phyloP scores from a whole-genome alignment of 2,797 vertebrate genomes.

The Xenentodon cancila region DNA sequence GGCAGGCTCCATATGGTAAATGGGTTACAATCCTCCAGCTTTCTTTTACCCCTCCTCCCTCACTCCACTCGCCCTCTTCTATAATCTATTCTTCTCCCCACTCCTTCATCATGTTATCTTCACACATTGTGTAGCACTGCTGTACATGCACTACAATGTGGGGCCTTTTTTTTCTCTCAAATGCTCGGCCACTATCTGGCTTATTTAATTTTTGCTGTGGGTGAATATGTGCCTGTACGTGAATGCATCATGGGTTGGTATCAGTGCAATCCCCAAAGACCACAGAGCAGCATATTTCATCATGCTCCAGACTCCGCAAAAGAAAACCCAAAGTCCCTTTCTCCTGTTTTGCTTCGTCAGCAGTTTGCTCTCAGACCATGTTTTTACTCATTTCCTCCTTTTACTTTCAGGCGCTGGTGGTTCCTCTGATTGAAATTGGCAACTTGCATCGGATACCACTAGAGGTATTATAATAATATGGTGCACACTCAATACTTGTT shows the following conservation, averaged over 20 bases:
- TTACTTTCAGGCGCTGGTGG: constrained; percentile 18
- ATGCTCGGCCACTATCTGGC: constrained; percentile 33
- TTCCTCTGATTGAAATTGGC: not conserved
- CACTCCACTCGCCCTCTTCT: constrained; percentile 32
- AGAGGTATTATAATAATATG: constrained; percentile 1
- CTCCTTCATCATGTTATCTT: constrained; percentile 41
- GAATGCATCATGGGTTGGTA: constrained; percentile 46
- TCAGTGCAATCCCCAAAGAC: constrained; percentile 41
- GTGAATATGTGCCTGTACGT: constrained; percentile 47
- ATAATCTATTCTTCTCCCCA: constrained; percentile 52
- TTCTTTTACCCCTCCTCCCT: constrained; percentile 29
- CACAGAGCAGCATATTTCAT: constrained; percentile 67
- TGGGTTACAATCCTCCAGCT: constrained; percentile 52
- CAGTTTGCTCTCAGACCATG: constrained; percentile 38
- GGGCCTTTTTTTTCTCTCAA: constrained; percentile 48
- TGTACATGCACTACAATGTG: constrained; percentile 23
- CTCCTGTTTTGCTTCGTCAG: constrained; percentile 67
- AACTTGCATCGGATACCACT: constrained; percentile 6
- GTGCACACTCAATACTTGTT: not conserved
- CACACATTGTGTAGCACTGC: constrained; percentile 6
- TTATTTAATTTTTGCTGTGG: constrained; percentile 68
- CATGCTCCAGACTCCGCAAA: constrained; percentile 55
- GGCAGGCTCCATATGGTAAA: constrained; percentile 60
- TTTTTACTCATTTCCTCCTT: constrained; percentile 44
- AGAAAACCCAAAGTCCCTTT: constrained; percentile 52